These are phyloP conservation scores for Nematolebias whitei DNA, from an alignment of 2,113 vertebrate species.

Conservation along the genomic window DNA sequence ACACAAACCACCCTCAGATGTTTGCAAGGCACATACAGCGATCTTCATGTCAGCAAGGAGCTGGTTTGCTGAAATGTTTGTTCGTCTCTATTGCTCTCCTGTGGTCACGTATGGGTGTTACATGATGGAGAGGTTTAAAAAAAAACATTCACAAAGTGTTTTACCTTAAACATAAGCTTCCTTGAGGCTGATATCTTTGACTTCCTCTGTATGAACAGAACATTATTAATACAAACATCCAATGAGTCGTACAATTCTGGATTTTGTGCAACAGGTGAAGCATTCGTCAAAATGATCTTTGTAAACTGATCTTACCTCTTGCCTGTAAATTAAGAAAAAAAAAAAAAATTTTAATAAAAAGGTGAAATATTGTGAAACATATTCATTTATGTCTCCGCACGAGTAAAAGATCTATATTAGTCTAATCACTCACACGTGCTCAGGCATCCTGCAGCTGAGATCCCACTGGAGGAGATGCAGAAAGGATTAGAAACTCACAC, in stretches of 20 bases:
- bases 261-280: neutral
- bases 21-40: neutral
- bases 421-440: conserved; percentile 73
- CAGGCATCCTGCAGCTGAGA: conserved; percentile 74
- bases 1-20: neutral
- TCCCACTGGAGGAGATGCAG: conserved; percentile 56
- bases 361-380: neutral
- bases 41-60: too few species aligned
- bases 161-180: conserved; percentile 91
- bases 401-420: conserved; percentile 33
- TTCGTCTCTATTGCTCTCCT: conserved; percentile 32
- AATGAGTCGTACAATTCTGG: neutral
- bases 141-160: conserved; percentile 1
- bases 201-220: conserved; percentile 78
- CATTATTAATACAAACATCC: neutral
- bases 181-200: conserved; percentile 95
- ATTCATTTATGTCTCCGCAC: neutral
- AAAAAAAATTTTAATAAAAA: neutral
- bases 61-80: neutral
- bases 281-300: fast-evolving
- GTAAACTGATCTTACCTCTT: conserved; percentile 65
- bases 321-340: conserved; percentile 59
- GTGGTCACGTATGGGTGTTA: conserved; percentile 18
- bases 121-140: fast-evolving
- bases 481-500: conserved; percentile 44